phyloP scores from a whole-genome alignment of 2,113 vertebrate genomes.

The Damaliscus lunatus region DNA sequence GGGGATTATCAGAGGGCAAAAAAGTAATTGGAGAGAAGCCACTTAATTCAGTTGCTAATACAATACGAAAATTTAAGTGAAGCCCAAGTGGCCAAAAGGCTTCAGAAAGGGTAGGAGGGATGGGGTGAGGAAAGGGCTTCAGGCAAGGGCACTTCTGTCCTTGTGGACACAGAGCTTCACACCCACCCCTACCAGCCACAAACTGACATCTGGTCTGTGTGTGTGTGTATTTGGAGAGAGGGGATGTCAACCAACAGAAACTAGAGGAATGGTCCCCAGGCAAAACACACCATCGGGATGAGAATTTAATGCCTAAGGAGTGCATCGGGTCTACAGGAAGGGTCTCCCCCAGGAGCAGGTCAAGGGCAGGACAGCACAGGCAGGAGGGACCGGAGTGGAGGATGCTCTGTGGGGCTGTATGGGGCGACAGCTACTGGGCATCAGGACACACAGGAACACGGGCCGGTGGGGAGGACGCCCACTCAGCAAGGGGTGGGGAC shows the following conservation, averaged over 20 bases:
- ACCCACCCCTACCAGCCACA: not conserved
- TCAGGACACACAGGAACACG: not conserved
- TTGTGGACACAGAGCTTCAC: rapidly evolving
- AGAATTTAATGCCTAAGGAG: not conserved
- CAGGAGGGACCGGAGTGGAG: not conserved
- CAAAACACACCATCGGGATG: not conserved
- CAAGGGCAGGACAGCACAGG: rapidly evolving
- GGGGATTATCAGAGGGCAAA: not conserved
- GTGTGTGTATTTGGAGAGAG: not conserved
- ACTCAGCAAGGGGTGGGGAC: not conserved
- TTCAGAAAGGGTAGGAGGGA: not conserved
- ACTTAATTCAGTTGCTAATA: not conserved
- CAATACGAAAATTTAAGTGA: not conserved
- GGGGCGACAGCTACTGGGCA: too few relatives aligned
- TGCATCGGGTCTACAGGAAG: rapidly evolving
- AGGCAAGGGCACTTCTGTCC: not conserved
- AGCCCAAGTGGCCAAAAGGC: not conserved
- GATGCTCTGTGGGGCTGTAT: rapidly evolving
- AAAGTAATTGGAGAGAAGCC: not conserved
- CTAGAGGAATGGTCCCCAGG: not conserved
- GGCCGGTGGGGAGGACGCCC: not conserved
- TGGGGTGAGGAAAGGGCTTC: not conserved
- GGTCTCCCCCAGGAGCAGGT: not conserved
- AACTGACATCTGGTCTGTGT: not conserved
- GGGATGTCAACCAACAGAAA: not conserved